Base-by-base conservation (phyloP, 2,888 invertebrate species). In the Encarsia formosa region DNA sequence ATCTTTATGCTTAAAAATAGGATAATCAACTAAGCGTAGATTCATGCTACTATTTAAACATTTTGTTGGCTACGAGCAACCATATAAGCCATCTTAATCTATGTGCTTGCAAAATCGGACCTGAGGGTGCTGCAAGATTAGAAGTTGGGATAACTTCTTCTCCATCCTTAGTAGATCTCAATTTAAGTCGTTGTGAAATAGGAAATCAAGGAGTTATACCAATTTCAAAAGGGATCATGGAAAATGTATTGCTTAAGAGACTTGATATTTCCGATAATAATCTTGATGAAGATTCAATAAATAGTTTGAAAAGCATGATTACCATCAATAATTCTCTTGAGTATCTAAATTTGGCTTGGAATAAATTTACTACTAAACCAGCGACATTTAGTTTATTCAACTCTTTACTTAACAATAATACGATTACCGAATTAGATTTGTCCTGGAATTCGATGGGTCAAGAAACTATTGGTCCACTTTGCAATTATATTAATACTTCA, bases 331-430 rank as follows among this genome's bases (percentile, higher is more conserved):
- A 67, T 22, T 65, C 64, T 2, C 60, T 82, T n/a, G 69, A 74
- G 56, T 63, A 70, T 26, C 60, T 82, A 13, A 74, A 80, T 66
- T 68, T 82, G 39, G 75, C 79, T 0, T 79, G 79, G 78, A 82
- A 81, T 65, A 73, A 73, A 35, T 71, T 82, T 22, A 73, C 71
- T 43, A 65, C 75, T 49, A 63, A 42, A n/a, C 55, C 59, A 69
- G 74, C 69, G 18, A 72, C 73, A 58, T 74, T 69, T 56, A 65
- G 54, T 46, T 57, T 80, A 20, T 70, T 73, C 49, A 60, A 60
- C 31, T 76, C 69, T 5, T 60, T 79, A 3, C 29, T 49, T 3
- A 57, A 63, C 23, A 77, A 74, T 61, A 59, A 60, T 24, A 56
- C 59, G 4, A 57, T 78, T 8, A 59, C 54, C 32, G 56, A 61